Conservation (phyloP, 2,113 vertebrate genomes). For the Promerops cafer region DNA sequence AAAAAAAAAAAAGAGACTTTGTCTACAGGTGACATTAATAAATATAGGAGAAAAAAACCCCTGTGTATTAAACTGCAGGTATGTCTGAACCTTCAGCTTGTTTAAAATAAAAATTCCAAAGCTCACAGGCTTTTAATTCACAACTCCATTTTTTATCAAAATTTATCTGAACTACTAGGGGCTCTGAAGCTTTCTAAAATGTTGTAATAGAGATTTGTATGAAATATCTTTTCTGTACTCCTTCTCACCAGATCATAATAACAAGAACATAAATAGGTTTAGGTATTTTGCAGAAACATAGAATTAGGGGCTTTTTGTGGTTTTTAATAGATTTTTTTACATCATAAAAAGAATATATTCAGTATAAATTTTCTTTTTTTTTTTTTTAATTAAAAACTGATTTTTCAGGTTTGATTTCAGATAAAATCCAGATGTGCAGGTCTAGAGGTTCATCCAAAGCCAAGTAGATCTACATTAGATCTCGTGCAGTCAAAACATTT, state of each 20-base stretch:
- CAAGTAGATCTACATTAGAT: not conserved
- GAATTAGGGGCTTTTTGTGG: fast-evolving
- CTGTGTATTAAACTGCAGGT: not conserved
- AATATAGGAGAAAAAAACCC: not conserved
- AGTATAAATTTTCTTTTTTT: not conserved
- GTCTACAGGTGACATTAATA: not conserved
- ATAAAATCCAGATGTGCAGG: not conserved
- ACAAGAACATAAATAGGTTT: not conserved
- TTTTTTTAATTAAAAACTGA: not conserved
- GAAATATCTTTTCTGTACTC: not conserved
- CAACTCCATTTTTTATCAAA: not conserved
- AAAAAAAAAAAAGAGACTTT: not conserved
- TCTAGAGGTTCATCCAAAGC: not conserved
- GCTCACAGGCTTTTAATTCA: not conserved
- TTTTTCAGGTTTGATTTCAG: not conserved
- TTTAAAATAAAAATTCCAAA: not conserved
- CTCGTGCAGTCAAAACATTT: not conserved
- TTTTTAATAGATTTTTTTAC: not conserved
- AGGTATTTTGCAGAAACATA: not conserved
- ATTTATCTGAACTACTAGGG: not conserved
- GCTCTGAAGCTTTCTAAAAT: not conserved
- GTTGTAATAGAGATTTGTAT: not conserved
- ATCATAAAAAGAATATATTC: not conserved
- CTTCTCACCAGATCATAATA: not conserved
- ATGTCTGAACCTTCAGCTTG: not conserved